A percentile compares a stretch with the other conserved stretches of the same genome.
Evolutionary conservation across 2,113 vertebrate genomes (phyloP).

Genomic region (Tachysurus vachellii): DNA sequence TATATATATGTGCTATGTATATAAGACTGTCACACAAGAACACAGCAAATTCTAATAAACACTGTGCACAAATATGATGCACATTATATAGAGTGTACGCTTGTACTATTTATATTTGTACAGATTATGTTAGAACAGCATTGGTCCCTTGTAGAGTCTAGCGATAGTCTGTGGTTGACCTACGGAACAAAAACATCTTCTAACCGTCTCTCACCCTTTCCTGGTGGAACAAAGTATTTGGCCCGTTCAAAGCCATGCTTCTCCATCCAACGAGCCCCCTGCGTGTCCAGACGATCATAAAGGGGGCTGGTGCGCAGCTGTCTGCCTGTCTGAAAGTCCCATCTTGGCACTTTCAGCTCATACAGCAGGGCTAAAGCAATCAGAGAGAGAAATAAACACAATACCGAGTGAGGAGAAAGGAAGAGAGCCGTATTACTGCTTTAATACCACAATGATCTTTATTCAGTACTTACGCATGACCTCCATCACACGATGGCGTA

Average conservation of each 20-base stretch:
- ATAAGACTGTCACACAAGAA: too few relatives aligned
- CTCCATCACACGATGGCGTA: slow-evolving; percentile 97
- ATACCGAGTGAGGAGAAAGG: background rate
- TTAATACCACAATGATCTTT: too few relatives aligned
- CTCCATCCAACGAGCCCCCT: slow-evolving; percentile 98
- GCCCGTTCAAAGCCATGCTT: slow-evolving; percentile 97
- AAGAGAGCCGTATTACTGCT: background rate
- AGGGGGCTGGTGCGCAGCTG: slow-evolving; percentile 93
- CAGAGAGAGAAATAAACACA: slow-evolving; percentile 8
- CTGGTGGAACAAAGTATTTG: slow-evolving; percentile 93
- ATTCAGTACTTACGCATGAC: slow-evolving; percentile 90
- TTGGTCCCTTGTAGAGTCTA: background rate
- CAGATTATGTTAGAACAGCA: background rate
- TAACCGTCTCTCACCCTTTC: slow-evolving; percentile 79
- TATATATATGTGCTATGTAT: too few relatives aligned
- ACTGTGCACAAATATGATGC: background rate
- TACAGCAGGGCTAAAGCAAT: slow-evolving; percentile 83
- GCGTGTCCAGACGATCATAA: slow-evolving; percentile 92
- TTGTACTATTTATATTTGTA: background rate
- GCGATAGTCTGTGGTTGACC: background rate
- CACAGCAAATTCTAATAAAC: background rate
- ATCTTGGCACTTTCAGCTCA: slow-evolving; percentile 94
- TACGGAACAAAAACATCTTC: background rate
- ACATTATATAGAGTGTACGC: background rate
- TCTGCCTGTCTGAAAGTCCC: slow-evolving; percentile 97